Conservation (phyloP, 2,888 invertebrate species). For the Serrognathus titanus region DNA sequence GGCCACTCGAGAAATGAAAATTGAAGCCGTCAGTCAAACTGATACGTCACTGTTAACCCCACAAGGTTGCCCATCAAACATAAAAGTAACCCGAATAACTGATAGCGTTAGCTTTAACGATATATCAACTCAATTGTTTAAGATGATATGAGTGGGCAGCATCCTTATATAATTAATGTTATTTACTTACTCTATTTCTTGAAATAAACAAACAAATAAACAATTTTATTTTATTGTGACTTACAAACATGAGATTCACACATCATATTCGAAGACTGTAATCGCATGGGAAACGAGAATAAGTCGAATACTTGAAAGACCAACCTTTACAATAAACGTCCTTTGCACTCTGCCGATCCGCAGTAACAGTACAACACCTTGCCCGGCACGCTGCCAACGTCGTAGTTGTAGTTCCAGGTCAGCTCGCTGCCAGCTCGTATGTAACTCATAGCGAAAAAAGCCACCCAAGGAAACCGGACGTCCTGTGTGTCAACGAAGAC, state of each 20-base stretch:
- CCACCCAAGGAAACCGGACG: slow-evolving; percentile 90
- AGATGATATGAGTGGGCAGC: too few species aligned
- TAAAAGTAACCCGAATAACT: too few species aligned
- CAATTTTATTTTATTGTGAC: neutral
- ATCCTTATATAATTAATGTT: too few species aligned
- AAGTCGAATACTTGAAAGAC: neutral
- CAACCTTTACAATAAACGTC: slow-evolving; percentile 67
- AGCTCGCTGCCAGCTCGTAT: slow-evolving; percentile 91
- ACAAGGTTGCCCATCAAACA: too few species aligned
- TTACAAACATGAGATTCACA: too few species aligned
- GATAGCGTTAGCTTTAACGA: too few species aligned
- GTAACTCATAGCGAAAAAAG: slow-evolving; percentile 79
- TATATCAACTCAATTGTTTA: too few species aligned
- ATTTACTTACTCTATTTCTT: neutral
- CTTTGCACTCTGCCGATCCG: slow-evolving; percentile 81
- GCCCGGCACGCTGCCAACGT: slow-evolving; percentile 90
- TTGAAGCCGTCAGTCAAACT: too few species aligned
- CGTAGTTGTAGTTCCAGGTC: slow-evolving; percentile 98
- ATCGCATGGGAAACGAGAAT: neutral
- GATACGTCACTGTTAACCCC: too few species aligned
- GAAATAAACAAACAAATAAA: too few species aligned
- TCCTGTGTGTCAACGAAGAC: slow-evolving; percentile 99
- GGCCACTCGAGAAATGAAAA: too few species aligned
- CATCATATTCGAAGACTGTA: too few species aligned
- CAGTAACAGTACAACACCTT: slow-evolving; percentile 92